These are phyloP conservation scores for Oreonectes daqikongensis DNA, from an alignment of 2,797 vertebrate species.

Conservation along the genomic window DNA sequence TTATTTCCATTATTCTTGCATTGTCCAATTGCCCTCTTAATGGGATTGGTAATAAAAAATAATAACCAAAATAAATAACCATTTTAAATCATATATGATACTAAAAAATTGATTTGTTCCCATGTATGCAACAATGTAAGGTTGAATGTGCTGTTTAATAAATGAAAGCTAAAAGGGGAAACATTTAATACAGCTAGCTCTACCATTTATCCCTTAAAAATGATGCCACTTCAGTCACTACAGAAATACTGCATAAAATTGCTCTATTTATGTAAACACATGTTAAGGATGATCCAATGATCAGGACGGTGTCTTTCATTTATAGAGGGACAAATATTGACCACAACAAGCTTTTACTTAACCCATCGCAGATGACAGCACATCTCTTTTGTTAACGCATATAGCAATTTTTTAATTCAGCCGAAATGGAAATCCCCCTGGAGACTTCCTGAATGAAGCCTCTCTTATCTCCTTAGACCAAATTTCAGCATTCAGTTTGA, in stretches of 20 bases:
- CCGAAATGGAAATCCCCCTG: constrained; percentile 8
- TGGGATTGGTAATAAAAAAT: too few species aligned
- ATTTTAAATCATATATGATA: background rate
- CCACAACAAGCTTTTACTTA: constrained; percentile 17
- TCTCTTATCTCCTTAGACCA: constrained; percentile 44
- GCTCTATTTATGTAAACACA: background rate
- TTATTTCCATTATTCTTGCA: constrained; percentile 17
- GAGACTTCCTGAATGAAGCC: constrained; percentile 8
- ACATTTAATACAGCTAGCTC: background rate
- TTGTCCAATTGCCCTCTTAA: background rate
- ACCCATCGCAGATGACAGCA: constrained; percentile 9
- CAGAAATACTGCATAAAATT: constrained; percentile 4
- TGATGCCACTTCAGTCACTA: background rate
- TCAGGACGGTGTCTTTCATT: background rate
- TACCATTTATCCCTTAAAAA: background rate
- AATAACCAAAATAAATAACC: too few species aligned
- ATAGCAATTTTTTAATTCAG: constrained; percentile 12
- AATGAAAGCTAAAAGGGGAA: background rate
- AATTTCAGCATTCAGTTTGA: constrained; percentile 14
- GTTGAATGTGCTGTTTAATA: background rate
- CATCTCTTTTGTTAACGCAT: constrained; percentile 29
- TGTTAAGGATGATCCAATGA: background rate
- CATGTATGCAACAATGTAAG: background rate
- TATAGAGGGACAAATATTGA: constrained; percentile 10
- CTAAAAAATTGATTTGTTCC: background rate